These are phyloP conservation scores for Villa cingulata DNA, from an alignment of 2,888 invertebrate genomes.

Conservation along the genomic window DNA sequence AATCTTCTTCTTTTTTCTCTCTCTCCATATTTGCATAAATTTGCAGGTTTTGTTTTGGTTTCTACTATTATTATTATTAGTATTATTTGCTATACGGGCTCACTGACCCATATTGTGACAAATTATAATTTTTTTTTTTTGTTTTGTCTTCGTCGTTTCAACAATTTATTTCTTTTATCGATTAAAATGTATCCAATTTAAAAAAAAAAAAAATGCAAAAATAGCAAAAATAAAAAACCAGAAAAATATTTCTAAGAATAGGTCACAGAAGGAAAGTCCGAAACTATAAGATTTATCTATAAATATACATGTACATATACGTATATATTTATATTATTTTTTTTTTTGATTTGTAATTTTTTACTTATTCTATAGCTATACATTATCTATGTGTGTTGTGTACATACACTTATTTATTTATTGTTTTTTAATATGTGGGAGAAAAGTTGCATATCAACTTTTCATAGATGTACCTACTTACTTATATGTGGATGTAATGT, in stretches of 20 bases:
- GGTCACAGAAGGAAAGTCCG: neutral
- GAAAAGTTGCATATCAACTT: neutral
- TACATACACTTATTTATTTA: conserved; percentile 20
- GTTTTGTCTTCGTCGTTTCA: neutral
- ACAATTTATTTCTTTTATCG: neutral
- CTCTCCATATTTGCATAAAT: too few relatives aligned
- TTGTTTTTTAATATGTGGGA: neutral
- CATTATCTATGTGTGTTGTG: too few relatives aligned
- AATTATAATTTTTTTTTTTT: conserved; percentile 2
- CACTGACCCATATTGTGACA: conserved; percentile 10
- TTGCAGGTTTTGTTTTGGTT: too few relatives aligned
- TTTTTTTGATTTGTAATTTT: conserved; percentile 4
- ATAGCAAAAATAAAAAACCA: too few relatives aligned
- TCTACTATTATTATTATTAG: too few relatives aligned
- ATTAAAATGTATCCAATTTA: neutral
- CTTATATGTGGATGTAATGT: too few relatives aligned
- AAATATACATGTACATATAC: too few relatives aligned
- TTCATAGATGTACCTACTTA: too few relatives aligned
- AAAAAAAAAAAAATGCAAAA: too few relatives aligned
- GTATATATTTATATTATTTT: conserved; percentile 12
- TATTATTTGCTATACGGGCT: neutral
- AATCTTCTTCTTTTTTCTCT: too few relatives aligned
- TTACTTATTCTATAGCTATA: neutral
- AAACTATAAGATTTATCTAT: neutral
- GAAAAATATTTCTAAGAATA: conserved; percentile 2